phyloP scores from a whole-genome alignment of 1,140 invertebrate species.

The Cherax destructor region DNA sequence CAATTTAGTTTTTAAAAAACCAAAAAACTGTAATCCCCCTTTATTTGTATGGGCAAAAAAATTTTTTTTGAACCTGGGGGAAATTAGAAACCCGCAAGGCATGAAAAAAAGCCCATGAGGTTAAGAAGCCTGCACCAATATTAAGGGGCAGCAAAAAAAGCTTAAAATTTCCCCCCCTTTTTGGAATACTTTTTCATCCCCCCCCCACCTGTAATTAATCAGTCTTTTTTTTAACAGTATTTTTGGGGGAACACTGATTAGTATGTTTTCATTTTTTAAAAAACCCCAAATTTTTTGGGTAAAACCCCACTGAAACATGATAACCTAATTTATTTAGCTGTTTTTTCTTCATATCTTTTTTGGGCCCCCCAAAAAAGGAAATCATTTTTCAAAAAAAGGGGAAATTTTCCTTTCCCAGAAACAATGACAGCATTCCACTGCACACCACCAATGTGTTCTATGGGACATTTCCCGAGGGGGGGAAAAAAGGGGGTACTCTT shows the following conservation, averaged over 20 bases:
- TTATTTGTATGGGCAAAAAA: too few relatives aligned
- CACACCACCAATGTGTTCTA: not conserved
- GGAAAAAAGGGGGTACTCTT: constrained; percentile 38
- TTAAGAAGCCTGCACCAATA: too few relatives aligned
- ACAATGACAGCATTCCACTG: constrained; percentile 64
- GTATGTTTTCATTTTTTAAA: not conserved
- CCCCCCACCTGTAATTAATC: not conserved
- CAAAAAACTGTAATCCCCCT: too few relatives aligned
- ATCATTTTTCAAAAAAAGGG: constrained; percentile 53
- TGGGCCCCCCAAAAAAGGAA: constrained; percentile 55
- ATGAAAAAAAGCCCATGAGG: too few relatives aligned
- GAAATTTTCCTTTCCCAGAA: constrained; percentile 60
- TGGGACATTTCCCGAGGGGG: constrained; percentile 49
- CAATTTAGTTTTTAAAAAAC: too few relatives aligned
- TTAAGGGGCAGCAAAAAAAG: too few relatives aligned
- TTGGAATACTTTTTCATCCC: too few relatives aligned
- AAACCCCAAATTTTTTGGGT: too few relatives aligned
- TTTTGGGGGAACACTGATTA: not conserved
- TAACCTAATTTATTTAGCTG: constrained; percentile 65
- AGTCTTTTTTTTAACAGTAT: not conserved
- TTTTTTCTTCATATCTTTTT: constrained; percentile 62
- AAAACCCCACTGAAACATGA: constrained; percentile 62
- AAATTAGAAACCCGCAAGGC: too few relatives aligned
- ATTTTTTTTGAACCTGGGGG: too few relatives aligned
- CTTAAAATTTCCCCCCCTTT: too few relatives aligned